Conservation (phyloP, 2,797 vertebrate species). For the Florisuga fusca region DNA sequence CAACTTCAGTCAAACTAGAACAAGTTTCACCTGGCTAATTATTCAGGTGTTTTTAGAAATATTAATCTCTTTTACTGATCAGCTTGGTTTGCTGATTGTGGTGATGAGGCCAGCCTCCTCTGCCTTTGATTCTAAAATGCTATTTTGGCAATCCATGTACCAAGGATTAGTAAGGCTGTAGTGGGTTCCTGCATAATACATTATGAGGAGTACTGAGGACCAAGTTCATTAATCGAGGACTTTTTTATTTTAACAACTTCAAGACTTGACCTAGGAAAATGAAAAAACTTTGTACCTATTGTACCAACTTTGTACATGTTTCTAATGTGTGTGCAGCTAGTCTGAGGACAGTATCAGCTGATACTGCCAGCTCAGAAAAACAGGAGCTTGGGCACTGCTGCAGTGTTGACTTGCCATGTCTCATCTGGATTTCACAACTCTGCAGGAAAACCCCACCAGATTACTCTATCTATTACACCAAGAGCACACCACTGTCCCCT, state of each 20-base stretch:
- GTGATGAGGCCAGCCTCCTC: not conserved
- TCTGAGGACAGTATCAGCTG: not conserved
- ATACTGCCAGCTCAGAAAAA: not conserved
- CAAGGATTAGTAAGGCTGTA: not conserved
- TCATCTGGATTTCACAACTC: not conserved
- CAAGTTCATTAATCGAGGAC: not conserved
- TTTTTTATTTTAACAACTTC: not conserved
- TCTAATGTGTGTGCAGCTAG: not conserved
- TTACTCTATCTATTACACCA: not conserved
- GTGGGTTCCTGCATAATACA: not conserved
- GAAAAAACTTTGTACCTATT: not conserved
- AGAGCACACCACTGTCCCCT: fast-evolving
- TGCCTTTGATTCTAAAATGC: constrained; percentile 1
- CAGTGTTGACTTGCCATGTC: not conserved
- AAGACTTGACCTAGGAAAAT: not conserved
- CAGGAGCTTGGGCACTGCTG: not conserved
- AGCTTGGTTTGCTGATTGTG: constrained; percentile 34
- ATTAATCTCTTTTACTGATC: constrained; percentile 38
- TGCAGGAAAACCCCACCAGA: not conserved
- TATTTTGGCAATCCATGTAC: not conserved
- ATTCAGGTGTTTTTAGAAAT: constrained; percentile 42
- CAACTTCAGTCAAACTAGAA: constrained; percentile 22
- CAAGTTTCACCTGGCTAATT: constrained; percentile 8
- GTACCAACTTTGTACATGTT: too few relatives aligned
- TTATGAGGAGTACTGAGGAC: not conserved